Base-by-base conservation (phyloP, 2,797 vertebrate genomes). In the Sebastolobus alascanus region DNA sequence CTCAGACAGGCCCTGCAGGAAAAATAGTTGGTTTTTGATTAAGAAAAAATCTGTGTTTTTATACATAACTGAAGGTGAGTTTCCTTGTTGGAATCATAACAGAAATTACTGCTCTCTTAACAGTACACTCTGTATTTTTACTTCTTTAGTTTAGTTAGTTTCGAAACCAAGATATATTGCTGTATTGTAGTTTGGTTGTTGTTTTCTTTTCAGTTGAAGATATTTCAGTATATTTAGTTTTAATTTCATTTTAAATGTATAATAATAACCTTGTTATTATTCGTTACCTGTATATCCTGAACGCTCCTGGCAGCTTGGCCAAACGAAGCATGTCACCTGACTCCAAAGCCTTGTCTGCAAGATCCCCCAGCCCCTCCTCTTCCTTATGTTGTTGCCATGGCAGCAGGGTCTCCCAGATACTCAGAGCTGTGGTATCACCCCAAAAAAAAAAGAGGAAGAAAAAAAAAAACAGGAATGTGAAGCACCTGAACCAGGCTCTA, bases 291-390 rank as follows among this genome's bases (percentile, higher is more conserved):
- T 95, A 96, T 33, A 89, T 89, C 75, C 74, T 92, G 71, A 96
- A 94, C 8, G 94, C 95, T 79, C 96, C 96, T 1, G 96, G 95
- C 58, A 96, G 76, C 60, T 91, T 85, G 50, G 93, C 93, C 82
- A 96, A 76, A 75, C 37, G 16, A 13, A 95, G 76, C 87, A 93
- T 50, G 77, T 96, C 94, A 85, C 75, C 87, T 70, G 86, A 90
- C 69, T 89, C 87, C 79, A 95, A 84, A 58, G 94, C 94, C 60
- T 92, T 84, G 50, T 95, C 93, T 73, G 84, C 92, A 31, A 79
- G 86, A 46, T 86, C 88, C 65, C 83, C 92, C 70, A 96, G 78
- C 68, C 69, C 85, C 76, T 92, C 91, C 80, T 91, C 77, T 85
- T 91, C 92, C 68, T 91, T 68, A 8, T 80, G 74, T 58, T 83